Conservation (phyloP, 2,113 vertebrate species). For the Tringa solitaria region DNA sequence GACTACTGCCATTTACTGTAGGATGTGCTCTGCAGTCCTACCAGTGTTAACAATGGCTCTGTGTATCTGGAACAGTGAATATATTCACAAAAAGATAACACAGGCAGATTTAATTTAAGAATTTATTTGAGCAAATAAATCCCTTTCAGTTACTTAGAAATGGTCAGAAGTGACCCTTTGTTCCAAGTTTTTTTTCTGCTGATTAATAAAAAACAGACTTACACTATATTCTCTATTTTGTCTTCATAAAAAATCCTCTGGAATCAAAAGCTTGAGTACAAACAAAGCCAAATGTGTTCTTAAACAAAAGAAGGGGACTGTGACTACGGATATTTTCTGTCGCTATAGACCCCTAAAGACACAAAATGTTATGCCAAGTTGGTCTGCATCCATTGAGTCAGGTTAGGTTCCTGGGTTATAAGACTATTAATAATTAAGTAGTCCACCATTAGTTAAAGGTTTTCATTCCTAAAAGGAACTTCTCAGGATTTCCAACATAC, state of each 20-base stretch:
- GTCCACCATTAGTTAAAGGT: background rate
- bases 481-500: background rate
- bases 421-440: background rate
- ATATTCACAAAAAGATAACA: constrained; percentile 42
- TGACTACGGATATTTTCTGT: background rate
- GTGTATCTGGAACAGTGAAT: constrained; percentile 55
- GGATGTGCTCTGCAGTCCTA: background rate
- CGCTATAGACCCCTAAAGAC: background rate
- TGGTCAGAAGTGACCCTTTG: constrained; percentile 21
- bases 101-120: constrained; percentile 29
- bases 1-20: constrained; percentile 4
- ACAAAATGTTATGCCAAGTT: background rate
- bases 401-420: background rate
- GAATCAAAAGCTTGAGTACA: background rate
- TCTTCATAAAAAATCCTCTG: background rate
- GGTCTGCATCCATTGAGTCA: background rate
- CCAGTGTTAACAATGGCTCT: background rate
- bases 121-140: constrained; percentile 47
- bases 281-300: background rate
- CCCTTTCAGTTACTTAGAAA: constrained; percentile 16
- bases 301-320: background rate
- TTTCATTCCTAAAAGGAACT: background rate
- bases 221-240: background rate
- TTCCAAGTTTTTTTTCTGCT: background rate
- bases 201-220: constrained; percentile 17